Evolutionary conservation across 2,888 invertebrate species (phyloP).

Genomic region (Drosophila helvetica): DNA sequence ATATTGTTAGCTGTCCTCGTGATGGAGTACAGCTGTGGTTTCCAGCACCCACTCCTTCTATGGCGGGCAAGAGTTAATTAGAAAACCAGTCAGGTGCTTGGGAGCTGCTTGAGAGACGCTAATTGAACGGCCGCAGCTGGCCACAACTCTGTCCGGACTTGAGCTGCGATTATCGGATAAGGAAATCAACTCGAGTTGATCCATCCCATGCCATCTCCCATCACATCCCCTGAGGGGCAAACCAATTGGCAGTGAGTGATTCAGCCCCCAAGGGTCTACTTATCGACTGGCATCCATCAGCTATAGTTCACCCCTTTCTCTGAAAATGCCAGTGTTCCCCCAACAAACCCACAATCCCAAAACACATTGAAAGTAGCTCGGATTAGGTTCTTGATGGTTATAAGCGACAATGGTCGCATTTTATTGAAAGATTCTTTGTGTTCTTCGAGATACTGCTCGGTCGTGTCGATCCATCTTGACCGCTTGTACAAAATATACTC

Average conservation of each 20-base stretch:
- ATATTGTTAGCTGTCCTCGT: slow-evolving; percentile 24
- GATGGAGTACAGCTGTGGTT: slow-evolving; percentile 35
- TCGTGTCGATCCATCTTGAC: slow-evolving; percentile 28
- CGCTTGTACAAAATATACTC: slow-evolving; percentile 63
- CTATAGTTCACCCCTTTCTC: neutral
- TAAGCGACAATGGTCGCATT: slow-evolving; percentile 80
- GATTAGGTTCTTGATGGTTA: slow-evolving; percentile 74
- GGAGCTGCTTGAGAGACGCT: slow-evolving; percentile 37
- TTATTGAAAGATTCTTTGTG: slow-evolving; percentile 78
- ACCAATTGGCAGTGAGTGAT: slow-evolving; percentile 6
- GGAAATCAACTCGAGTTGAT: slow-evolving; percentile 11
- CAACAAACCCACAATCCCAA: neutral
- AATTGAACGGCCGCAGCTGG: slow-evolving; percentile 55
- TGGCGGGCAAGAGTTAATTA: slow-evolving; percentile 62
- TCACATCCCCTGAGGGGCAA: neutral
- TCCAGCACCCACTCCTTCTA: slow-evolving; percentile 6
- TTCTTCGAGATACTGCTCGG: slow-evolving; percentile 73
- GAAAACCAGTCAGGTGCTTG: slow-evolving; percentile 58
- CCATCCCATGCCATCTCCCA: neutral
- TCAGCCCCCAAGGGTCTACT: slow-evolving; percentile 36
- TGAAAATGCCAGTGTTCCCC: neutral
- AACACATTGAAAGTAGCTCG: slow-evolving; percentile 18
- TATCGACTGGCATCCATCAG: slow-evolving; percentile 48
- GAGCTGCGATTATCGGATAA: slow-evolving; percentile 45
- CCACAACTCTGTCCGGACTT: slow-evolving; percentile 21